Base-by-base conservation (phyloP, 1,140 invertebrate species). In the Trachelipus rathkii region DNA sequence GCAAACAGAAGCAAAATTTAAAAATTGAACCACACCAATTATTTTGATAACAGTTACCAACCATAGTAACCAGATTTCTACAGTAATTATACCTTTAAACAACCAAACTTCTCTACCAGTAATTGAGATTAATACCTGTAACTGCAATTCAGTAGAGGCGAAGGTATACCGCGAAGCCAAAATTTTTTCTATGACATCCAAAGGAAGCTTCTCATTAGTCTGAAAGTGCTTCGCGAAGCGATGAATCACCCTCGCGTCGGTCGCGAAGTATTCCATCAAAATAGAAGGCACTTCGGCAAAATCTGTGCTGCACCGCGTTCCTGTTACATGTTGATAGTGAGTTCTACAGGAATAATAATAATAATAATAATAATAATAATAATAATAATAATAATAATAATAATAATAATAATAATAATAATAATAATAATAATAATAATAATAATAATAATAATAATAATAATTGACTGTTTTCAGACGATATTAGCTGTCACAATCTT, bases 261-360 rank as follows among this genome's bases (percentile, higher is more conserved):
- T 90, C 33, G 95, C 93, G 88, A 99, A 99, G 85, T 95, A 97
- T 87, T 99, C 97, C 96, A 99, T 98, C 19, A 99, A 87, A 77
- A 98, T 92, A 70, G 95, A 98, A 33, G 97, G 97, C 44, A 99
- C 94, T 89, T 99, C 98, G 6, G 97, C 97, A 84, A 99, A 94
- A 87, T 99, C 97, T 8, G 97, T 98, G 50, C 92, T 91, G 85
- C 96, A 99, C 78, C 98, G 88, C 0, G 98, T 99, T 77, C 96
- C 97, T 33, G 95, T 95, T 19, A 98, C 94, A 86, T 99, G 97
- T 86, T 99, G 97, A 87, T 98, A 96, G 76, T 90, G 89, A 0
- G 97, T 97, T 80, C 86, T 90, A 89, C 79, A 89, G 89, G 82
- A 88, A 89, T n/a, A n/a, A n/a, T n/a, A 33, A 33, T 33, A 33